Percentiles rank a stretch among this genome's conserved stretches.
phyloP scores from a whole-genome alignment of 2,888 invertebrate genomes.

The Chaitophorus viminalis region DNA sequence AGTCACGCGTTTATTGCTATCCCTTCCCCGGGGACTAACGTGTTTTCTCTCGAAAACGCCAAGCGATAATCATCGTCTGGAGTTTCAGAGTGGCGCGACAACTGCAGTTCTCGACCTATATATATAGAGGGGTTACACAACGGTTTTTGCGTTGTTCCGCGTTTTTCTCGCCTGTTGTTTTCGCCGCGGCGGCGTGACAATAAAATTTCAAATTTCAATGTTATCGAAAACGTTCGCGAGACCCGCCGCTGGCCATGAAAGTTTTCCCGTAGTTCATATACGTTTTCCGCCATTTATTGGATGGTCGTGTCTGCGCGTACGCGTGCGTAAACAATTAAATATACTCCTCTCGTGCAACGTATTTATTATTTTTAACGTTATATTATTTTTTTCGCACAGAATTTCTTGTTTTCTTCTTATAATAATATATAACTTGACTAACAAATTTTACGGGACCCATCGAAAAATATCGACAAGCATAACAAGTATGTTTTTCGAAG shows the following conservation, averaged over 20 bases:
- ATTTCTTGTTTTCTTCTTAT: no score
- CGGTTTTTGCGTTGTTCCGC: background rate
- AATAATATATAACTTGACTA: no score
- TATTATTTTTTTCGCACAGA: no score
- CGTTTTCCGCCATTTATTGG: background rate
- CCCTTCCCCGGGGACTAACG: background rate
- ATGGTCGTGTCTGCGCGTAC: background rate
- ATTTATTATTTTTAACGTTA: no score
- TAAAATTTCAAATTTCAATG: background rate
- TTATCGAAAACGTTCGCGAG: background rate
- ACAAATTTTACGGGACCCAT: no score
- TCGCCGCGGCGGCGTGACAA: background rate
- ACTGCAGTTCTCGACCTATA: background rate
- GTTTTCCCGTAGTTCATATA: background rate
- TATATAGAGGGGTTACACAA: background rate
- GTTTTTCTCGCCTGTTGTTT: background rate
- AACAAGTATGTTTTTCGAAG: no score
- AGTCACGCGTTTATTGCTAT: background rate
- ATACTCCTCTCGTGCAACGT: no score
- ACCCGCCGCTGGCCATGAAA: background rate
- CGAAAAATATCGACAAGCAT: no score
- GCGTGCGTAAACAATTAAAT: no score
- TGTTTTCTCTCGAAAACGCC: background rate
- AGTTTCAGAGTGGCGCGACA: background rate
- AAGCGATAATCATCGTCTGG: background rate